Evolutionary conservation across 2,888 invertebrate genomes (phyloP).

Genomic region (Andrena fulva): DNA sequence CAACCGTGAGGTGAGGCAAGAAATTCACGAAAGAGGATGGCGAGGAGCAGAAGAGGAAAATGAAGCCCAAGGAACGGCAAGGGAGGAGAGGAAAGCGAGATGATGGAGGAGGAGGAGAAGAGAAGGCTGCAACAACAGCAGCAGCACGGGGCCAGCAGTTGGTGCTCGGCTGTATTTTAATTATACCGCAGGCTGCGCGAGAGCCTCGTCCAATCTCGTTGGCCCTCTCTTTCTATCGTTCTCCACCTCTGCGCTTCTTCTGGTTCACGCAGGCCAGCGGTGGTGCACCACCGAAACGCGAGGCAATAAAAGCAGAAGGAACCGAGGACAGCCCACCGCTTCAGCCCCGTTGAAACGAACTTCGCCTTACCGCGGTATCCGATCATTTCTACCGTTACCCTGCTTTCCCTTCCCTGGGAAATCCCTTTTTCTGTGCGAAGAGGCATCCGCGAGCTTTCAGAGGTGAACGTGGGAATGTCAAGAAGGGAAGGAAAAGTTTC

Average conservation of each 20-base stretch:
- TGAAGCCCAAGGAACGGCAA: slow-evolving; percentile 14
- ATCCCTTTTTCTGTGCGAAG: background rate
- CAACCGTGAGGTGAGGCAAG: background rate
- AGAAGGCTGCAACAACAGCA: slow-evolving; percentile 65
- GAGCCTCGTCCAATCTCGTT: slow-evolving; percentile 77
- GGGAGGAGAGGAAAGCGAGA: slow-evolving; percentile 37
- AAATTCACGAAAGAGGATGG: background rate
- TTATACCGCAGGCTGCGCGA: slow-evolving; percentile 76
- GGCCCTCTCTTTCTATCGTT: slow-evolving; percentile 67
- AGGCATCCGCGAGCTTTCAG: background rate
- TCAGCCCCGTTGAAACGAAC: slow-evolving; percentile 71
- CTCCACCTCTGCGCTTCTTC: slow-evolving; percentile 49
- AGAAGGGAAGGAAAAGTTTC: background rate
- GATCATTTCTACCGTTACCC: slow-evolving; percentile 58
- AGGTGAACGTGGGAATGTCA: background rate
- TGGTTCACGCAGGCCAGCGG: slow-evolving; percentile 60
- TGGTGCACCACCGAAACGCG: slow-evolving; percentile 73
- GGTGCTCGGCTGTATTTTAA: slow-evolving; percentile 83
- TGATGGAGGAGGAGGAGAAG: slow-evolving; percentile 61
- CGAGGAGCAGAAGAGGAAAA: slow-evolving; percentile 26
- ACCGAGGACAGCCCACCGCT: slow-evolving; percentile 76
- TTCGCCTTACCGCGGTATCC: slow-evolving; percentile 53
- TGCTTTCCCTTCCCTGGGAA: background rate
- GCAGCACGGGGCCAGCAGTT: slow-evolving; percentile 78
- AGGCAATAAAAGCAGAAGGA: slow-evolving; percentile 73